Percentiles rank a stretch among this genome's conserved stretches.
Evolutionary conservation across 2,797 vertebrate species (phyloP).

Genomic region (Myoxocephalus aenaeus): DNA sequence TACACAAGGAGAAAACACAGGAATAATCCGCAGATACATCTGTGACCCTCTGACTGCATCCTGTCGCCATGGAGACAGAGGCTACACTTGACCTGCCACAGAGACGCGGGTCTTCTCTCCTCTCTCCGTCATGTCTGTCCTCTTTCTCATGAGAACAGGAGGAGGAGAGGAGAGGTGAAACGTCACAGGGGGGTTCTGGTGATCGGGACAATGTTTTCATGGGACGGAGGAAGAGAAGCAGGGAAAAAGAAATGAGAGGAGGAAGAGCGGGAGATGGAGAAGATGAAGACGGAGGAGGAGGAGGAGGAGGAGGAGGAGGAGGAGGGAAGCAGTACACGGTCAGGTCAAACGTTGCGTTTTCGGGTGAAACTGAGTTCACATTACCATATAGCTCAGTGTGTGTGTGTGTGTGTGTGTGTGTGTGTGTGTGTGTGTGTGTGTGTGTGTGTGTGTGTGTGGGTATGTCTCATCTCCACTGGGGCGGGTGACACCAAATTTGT

Average conservation of each 20-base stretch:
- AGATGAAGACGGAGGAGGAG: constrained; percentile 4
- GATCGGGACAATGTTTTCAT: constrained; percentile 79
- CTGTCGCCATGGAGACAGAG: constrained; percentile 37
- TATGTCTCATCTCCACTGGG: constrained; percentile 62
- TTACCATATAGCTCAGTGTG: constrained; percentile 88
- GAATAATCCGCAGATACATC: not conserved
- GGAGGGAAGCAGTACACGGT: constrained; percentile 82
- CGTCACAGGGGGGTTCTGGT: constrained; percentile 7
- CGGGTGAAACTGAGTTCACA: constrained; percentile 98
- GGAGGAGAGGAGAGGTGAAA: constrained; percentile 21
- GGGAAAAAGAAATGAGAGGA: constrained; percentile 1
- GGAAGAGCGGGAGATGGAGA: constrained; percentile 22
- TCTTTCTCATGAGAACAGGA: constrained; percentile 7
- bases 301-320: constrained; percentile 1
- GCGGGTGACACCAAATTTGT: constrained; percentile 84
- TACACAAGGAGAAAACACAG: not conserved
- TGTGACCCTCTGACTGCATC: constrained; percentile 11
- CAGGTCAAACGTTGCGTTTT: constrained; percentile 89
- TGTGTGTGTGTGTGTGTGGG: constrained; percentile 30
- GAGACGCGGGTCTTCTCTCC: not conserved
- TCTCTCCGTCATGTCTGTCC: constrained; percentile 1
- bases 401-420: constrained; percentile 28
- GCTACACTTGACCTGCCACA: constrained; percentile 34
- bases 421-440: constrained; percentile 12
- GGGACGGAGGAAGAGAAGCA: not conserved